Evolutionary conservation across 2,888 invertebrate genomes (phyloP), one percentile per base, ranked within the genome.

Genomic region (Eudemis profundana): DNA sequence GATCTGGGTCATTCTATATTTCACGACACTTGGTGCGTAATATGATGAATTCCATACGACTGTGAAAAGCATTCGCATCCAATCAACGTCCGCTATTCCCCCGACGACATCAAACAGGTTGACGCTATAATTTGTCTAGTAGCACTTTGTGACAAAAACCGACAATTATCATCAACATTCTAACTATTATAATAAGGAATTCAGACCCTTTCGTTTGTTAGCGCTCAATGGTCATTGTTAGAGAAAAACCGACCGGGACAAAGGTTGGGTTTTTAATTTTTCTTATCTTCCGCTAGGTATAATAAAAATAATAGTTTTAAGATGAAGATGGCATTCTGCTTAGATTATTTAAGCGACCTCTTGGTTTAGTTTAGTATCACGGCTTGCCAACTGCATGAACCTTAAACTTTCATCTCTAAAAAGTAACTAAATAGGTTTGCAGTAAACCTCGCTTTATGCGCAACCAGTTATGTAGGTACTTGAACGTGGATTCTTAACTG

Each of bases 101-200:
- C 21, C 1, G 59, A 60, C 59, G 51, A 53, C 65, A 60, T 65
- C 65, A 65, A 65, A 65, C 59, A 60, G 44, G 65, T 57, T 38
- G 19, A 1, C 38, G 36, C 51, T 46, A 29, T 64, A 64, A 59
- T 65, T 65, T 36, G 47, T 38, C 51, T 57, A 19, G 51, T 59
- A 51, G n/a, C 65, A 40, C 51, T 59, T 53, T 36, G 51, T 42
- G 56, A 38, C 14, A 17, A 64, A 42, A 57, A 57, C 50, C 57
- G n/a, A 44, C 50, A 10, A 64, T 57, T 59, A 59, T 44, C 40
- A 47, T 59, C 50, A 57, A 42, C 42, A 42, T 42, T 49, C 38
- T 49, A 56, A 49, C 42, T 57, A 51, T 50, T 17, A 38, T 51
- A 27, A 49, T 40, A 46, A 47, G 53, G 53, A 62, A 44, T 57